phyloP scores from a whole-genome alignment of 2,113 vertebrate genomes.

The Nannospalax galili region DNA sequence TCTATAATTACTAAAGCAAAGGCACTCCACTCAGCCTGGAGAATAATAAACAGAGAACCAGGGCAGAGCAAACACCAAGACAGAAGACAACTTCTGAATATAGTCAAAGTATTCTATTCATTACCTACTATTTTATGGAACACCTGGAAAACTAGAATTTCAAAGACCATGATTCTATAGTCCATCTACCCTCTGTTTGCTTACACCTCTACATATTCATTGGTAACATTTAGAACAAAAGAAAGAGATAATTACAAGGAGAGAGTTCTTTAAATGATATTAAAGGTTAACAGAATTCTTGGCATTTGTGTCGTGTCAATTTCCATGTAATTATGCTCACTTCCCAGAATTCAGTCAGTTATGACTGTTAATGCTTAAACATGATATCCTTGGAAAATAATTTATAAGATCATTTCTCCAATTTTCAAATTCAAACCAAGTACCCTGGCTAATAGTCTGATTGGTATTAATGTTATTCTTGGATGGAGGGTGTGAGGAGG shows the following conservation, averaged over 20 bases:
- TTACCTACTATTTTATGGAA: neutral
- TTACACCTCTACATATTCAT: constrained; percentile 88
- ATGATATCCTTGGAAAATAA: constrained; percentile 88
- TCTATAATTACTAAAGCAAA: constrained; percentile 4
- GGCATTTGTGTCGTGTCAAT: constrained; percentile 91
- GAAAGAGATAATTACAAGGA: constrained; percentile 89
- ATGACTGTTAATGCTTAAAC: constrained; percentile 85
- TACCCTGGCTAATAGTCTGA: constrained; percentile 81
- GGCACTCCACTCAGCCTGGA: neutral
- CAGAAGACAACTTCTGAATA: neutral
- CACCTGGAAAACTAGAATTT: constrained; percentile 7
- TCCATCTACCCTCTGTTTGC: constrained; percentile 83
- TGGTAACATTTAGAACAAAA: constrained; percentile 90
- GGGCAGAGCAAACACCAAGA: constrained; percentile 28
- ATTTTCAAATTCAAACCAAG: constrained; percentile 83
- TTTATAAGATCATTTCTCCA: constrained; percentile 88
- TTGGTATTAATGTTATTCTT: constrained; percentile 88
- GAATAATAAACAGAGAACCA: constrained; percentile 28
- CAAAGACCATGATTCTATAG: constrained; percentile 58
- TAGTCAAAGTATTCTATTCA: neutral
- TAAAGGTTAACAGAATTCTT: constrained; percentile 92
- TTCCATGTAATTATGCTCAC: constrained; percentile 90
- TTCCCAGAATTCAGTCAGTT: constrained; percentile 89
- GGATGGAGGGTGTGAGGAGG: constrained; percentile 66
- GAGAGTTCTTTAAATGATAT: constrained; percentile 87